A percentile compares a stretch with the other conserved stretches of the same genome.
These are phyloP conservation scores for Corticium candelabrum DNA, from an alignment of 37 sponge, comb jelly and placozoan species.

Conservation along the genomic window DNA sequence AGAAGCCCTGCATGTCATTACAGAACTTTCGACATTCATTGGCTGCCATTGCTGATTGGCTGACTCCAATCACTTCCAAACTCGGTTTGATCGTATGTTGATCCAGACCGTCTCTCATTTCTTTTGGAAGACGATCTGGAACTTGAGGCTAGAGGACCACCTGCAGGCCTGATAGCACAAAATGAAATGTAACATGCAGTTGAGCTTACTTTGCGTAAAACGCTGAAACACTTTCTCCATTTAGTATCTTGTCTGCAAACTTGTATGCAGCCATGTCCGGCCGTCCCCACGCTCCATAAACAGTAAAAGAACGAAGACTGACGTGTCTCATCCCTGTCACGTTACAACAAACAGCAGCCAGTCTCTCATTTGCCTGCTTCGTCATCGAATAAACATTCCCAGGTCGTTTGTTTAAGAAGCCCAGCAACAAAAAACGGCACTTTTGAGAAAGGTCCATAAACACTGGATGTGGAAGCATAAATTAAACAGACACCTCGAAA, in stretches of 20 bases:
- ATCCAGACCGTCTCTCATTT: too few relatives aligned
- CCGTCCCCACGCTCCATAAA: slow-evolving; percentile 78
- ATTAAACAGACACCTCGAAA: slow-evolving; percentile 15
- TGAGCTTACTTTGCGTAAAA: background rate
- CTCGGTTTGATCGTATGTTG: too few relatives aligned
- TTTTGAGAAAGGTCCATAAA: slow-evolving; percentile 40
- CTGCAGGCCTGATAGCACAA: too few relatives aligned
- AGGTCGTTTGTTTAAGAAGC: slow-evolving; percentile 15
- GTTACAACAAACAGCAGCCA: slow-evolving; percentile 38
- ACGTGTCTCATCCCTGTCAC: slow-evolving; percentile 19
- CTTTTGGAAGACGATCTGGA: too few relatives aligned
- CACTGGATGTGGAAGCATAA: slow-evolving; percentile 71
- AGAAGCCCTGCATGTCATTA: too few relatives aligned
- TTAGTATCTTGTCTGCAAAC: slow-evolving; percentile 8
- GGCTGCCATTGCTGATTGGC: too few relatives aligned
- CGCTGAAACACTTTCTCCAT: background rate
- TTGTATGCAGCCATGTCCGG: slow-evolving; percentile 82
- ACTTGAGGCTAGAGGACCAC: too few relatives aligned
- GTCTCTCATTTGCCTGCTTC: slow-evolving; percentile 43
- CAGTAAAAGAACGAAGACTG: slow-evolving; percentile 58
- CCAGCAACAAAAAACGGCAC: slow-evolving; percentile 38
- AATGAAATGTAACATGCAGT: background rate
- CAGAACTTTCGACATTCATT: too few relatives aligned
- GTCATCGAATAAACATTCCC: slow-evolving; percentile 60
- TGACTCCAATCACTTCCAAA: too few relatives aligned